Evolutionary conservation across 2,888 invertebrate genomes (phyloP), one percentile per base, ranked within the genome.

Genomic region (Nebria brevicollis): DNA sequence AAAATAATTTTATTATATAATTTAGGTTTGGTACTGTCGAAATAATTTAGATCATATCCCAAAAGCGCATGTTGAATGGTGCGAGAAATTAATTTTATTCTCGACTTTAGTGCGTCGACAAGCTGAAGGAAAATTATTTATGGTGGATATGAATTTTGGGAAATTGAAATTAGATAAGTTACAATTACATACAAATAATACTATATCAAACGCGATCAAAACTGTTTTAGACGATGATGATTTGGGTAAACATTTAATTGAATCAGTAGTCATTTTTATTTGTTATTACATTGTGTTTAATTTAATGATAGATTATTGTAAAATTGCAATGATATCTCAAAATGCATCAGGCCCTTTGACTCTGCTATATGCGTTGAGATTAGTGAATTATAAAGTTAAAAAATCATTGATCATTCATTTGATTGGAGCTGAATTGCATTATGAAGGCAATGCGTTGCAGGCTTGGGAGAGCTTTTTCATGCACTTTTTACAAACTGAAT

Each of bases 381-480:
- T 34, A 10, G 65, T 42, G 15, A 70, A 75, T 13, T 66, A 87
- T 85, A 74, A 72, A 10, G 77, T 8, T 1, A 84, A 81, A 13
- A 83, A 85, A 1, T 84, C 78, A 5, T 82, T 89, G 0, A 86
- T 83, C 0, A 86, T 94, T 66, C 93, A 93, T 87, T 87, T 93
- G 26, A 89, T 92, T 41, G 94, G 94, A 0, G 94, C 94, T 0
- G 95, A 95, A 86, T 89, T 94, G 41, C 93, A 94, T 81, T 95
- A 94, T 84, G 95, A 95, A 87, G 93, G 93, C 0, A 92, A 93
- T 83, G 90, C 91, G 13, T 88, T 94, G 2, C 91, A 91, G 77
- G 94, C 94, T 82, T 95, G 95, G 95, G 95, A 95, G 85, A 90
- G 91, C 66, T 92, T 94, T 86, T 92, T 94, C 83, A 86, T 94